These are phyloP conservation scores for Liposcelis brunnea DNA, from an alignment of 2,888 invertebrate genomes.

Conservation along the genomic window DNA sequence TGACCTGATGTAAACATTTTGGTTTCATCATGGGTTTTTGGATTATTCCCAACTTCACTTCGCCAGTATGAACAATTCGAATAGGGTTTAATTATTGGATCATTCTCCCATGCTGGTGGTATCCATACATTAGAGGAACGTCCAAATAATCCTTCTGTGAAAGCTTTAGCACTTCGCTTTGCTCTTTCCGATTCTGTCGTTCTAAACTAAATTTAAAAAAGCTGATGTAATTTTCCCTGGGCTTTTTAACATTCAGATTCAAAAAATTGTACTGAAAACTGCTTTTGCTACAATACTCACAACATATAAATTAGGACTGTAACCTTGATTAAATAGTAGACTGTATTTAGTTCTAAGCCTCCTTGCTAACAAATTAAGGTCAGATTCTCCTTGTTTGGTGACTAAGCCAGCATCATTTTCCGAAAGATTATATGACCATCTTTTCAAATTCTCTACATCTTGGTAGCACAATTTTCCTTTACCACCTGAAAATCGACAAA, in stretches of 20 bases:
- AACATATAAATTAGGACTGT: slow-evolving; percentile 15
- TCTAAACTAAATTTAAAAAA: slow-evolving; percentile 35
- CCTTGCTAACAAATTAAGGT: slow-evolving; percentile 46
- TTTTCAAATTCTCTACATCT: slow-evolving; percentile 44
- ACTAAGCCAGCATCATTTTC: slow-evolving; percentile 39
- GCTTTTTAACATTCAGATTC: no score
- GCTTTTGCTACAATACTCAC: no score
- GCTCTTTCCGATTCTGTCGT: slow-evolving; percentile 39
- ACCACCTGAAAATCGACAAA: slow-evolving; percentile 24
- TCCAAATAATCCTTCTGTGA: slow-evolving; percentile 47
- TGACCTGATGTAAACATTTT: slow-evolving; percentile 27
- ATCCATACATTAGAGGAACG: slow-evolving; percentile 22
- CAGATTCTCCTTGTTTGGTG: slow-evolving; percentile 40
- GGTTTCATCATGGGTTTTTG: slow-evolving; percentile 23
- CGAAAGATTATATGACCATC: slow-evolving; percentile 42
- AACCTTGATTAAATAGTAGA: slow-evolving; percentile 30
- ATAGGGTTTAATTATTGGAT: slow-evolving; percentile 37
- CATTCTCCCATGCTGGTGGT: slow-evolving; percentile 29
- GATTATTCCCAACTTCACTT: slow-evolving; percentile 31
- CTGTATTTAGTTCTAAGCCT: slow-evolving; percentile 47
- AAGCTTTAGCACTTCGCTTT: slow-evolving; percentile 41
- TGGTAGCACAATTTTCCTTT: slow-evolving; percentile 42
- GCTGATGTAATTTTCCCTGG: slow-evolving; percentile 7
- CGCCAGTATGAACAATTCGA: slow-evolving; percentile 44
- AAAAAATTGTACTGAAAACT: no score